Base-by-base conservation (phyloP, 2,888 invertebrate genomes). In the Ormyrus nitidulus region DNA sequence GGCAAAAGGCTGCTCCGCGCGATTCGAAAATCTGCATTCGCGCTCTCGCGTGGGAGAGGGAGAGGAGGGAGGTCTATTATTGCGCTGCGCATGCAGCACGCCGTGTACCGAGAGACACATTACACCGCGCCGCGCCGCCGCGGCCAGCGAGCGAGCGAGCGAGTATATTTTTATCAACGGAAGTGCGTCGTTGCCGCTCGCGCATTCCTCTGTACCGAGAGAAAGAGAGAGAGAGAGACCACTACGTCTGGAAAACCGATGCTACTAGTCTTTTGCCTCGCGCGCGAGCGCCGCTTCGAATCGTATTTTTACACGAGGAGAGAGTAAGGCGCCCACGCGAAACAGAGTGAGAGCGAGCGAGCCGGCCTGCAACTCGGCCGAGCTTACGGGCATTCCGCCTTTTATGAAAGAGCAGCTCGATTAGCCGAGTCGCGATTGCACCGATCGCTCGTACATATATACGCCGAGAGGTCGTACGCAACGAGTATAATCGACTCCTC, bases 151-250 rank as follows among this genome's bases (percentile, higher is more conserved):
- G 75, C 76, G 49, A 64, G 66, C 51, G 46, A 64, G 54, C 59
- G 76, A 61, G 87, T 85, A 87, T 89, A 90, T 90, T 90, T 90
- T 90, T 90, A 89, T 89, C 90, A 88, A 89, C 90, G 90, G 90
- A 90, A 90, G 89, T 89, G 90, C 90, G 90, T 89, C 87, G 89
- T 87, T 87, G 87, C 86, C 86, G 85, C 54, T 66, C 51, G 88
- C 86, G 86, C 89, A 89, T 89, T 89, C 88, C 86, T 85, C 80
- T 78, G 81, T 83, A 84, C 80, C 82, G 79, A 79, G 74, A 19
- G 19, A 19, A 0, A 19, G 19, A 19, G 19, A 19, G 19, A 19
- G 19, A 19, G 19, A 19, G 19, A 19, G 19, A 1, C 19, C 19
- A 19, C 19, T 19, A 19, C 80, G 84, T 79, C 86, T 87, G 86